Conservation (phyloP, 2,113 vertebrate genomes). For the Perca flavescens region DNA sequence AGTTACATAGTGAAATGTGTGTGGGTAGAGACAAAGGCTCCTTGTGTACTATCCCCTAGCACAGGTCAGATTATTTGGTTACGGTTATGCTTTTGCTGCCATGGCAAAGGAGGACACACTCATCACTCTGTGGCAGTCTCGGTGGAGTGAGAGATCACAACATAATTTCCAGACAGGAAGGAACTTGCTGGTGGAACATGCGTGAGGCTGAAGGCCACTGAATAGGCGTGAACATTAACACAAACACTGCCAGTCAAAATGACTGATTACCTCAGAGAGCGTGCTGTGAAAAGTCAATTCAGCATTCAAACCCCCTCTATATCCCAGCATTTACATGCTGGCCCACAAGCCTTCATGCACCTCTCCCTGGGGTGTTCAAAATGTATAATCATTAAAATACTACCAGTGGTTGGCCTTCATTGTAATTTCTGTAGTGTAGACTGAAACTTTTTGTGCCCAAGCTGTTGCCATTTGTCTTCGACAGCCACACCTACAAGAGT, state of each 20-base stretch:
- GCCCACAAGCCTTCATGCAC: constrained; percentile 57
- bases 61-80: constrained; percentile 58
- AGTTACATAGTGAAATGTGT: constrained; percentile 41
- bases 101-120: constrained; percentile 51
- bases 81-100: constrained; percentile 36
- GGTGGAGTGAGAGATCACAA: constrained; percentile 67
- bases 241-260: constrained; percentile 84
- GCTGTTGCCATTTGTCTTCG: constrained; percentile 62
- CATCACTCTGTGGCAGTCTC: constrained; percentile 46
- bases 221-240: constrained; percentile 70
- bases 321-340: constrained; percentile 49
- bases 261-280: constrained; percentile 79
- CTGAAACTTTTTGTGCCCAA: constrained; percentile 45
- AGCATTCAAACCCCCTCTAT: constrained; percentile 58
- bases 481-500: constrained; percentile 34
- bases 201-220: constrained; percentile 67
- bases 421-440: constrained; percentile 61
- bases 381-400: constrained; percentile 80
- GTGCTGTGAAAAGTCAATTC: constrained; percentile 83
- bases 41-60: constrained; percentile 38
- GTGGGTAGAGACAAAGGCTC: constrained; percentile 49
- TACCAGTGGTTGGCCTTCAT: constrained; percentile 61
- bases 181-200: constrained; percentile 67
- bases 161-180: constrained; percentile 78
- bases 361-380: constrained; percentile 74